phyloP scores from a whole-genome alignment of 2,888 invertebrate genomes.

The Aleiodes testaceus region DNA sequence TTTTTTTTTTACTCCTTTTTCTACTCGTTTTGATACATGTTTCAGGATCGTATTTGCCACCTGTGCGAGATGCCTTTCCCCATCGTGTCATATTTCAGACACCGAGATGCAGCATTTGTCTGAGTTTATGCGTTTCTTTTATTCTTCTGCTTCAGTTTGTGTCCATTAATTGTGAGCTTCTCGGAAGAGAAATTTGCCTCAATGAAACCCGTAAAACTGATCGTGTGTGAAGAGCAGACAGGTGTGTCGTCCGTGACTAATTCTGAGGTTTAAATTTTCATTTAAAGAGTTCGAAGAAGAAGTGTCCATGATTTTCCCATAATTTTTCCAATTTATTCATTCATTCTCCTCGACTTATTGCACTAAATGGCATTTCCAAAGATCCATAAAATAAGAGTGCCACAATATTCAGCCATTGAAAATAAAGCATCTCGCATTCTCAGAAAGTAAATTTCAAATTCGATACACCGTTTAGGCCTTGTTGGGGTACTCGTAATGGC shows the following conservation, averaged over 20 bases:
- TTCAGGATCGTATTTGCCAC: conserved; percentile 35
- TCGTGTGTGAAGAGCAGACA: conserved; percentile 19
- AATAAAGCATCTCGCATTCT: conserved; percentile 13
- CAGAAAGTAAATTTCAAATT: conserved; percentile 38
- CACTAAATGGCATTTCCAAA: neutral
- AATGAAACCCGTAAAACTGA: conserved; percentile 9
- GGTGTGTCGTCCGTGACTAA: conserved; percentile 18
- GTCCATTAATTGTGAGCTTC: conserved; percentile 27
- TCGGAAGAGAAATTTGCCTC: conserved; percentile 3
- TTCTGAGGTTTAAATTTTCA: neutral
- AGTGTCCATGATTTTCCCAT: no score
- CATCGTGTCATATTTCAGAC: conserved; percentile 38
- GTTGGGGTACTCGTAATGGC: conserved; percentile 17
- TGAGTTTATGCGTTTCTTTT: neutral
- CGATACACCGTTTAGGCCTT: conserved; percentile 34
- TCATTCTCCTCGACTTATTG: neutral
- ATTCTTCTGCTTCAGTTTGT: conserved; percentile 2
- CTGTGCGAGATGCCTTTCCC: conserved; percentile 21
- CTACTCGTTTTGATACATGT: neutral
- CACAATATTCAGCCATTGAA: neutral
- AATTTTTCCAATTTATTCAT: neutral
- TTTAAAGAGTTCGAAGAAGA: neutral
- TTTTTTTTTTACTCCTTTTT: conserved; percentile 2
- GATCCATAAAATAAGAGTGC: neutral
- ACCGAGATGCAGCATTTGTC: conserved; percentile 6